These are phyloP conservation scores for Leucopternis melanops DNA, from an alignment of 2,113 vertebrate genomes.

Conservation along the genomic window DNA sequence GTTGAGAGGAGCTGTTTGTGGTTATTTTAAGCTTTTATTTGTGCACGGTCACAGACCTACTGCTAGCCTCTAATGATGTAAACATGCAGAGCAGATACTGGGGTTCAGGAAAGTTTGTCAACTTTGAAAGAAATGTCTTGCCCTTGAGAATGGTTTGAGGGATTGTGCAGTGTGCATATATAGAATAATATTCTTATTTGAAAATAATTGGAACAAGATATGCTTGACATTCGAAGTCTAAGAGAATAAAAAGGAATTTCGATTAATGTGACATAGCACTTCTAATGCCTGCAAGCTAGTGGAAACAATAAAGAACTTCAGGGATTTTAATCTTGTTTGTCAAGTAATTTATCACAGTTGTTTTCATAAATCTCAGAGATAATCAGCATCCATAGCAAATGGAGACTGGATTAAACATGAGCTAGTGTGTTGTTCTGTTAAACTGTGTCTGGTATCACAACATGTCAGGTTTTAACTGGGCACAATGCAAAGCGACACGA, in stretches of 20 bases:
- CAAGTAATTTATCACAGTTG: conserved; percentile 54
- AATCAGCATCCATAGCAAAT: conserved; percentile 28
- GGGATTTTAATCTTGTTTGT: conserved; percentile 60
- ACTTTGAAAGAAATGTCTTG: not conserved
- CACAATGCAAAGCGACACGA: rapidly evolving
- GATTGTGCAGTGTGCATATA: not conserved
- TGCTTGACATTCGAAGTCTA: not conserved
- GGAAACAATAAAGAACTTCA: conserved; percentile 7
- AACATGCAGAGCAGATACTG: not conserved
- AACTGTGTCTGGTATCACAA: no score
- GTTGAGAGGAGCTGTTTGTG: not conserved
- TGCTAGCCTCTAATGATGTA: not conserved
- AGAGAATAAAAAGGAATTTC: not conserved
- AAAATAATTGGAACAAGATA: conserved; percentile 41
- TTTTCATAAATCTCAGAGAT: conserved; percentile 49
- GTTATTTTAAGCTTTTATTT: not conserved
- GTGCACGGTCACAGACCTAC: not conserved
- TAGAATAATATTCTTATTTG: not conserved
- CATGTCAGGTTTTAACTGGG: not conserved
- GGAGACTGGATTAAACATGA: conserved; percentile 2
- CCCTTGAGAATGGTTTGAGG: not conserved
- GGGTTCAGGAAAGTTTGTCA: conserved; percentile 11
- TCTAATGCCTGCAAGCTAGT: not conserved
- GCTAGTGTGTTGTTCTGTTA: not conserved
- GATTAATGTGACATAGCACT: conserved; percentile 6